phyloP scores from a whole-genome alignment of 1,140 invertebrate genomes.

The Neodiprion fabricii region DNA sequence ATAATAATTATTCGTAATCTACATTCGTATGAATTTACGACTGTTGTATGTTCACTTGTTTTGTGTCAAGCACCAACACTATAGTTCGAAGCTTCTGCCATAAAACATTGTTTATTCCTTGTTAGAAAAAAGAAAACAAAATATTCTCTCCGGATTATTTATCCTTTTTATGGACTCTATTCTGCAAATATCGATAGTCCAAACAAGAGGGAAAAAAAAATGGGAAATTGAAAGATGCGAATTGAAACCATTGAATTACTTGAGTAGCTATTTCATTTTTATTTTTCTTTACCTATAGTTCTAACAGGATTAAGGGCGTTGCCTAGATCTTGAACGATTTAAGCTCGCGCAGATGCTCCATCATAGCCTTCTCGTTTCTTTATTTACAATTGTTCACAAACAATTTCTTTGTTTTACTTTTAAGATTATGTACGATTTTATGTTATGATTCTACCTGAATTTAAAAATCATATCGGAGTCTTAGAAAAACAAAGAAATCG shows the following conservation, averaged over 20 bases:
- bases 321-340: too few relatives aligned
- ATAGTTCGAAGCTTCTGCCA: slow-evolving; percentile 42
- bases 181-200: neutral
- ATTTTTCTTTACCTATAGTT: neutral
- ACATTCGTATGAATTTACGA: slow-evolving; percentile 48
- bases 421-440: too few relatives aligned
- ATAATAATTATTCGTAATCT: slow-evolving; percentile 54
- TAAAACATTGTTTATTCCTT: neutral
- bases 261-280: neutral
- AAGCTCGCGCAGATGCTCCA: too few relatives aligned
- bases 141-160: neutral
- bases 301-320: neutral
- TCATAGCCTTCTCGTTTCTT: too few relatives aligned
- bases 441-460: too few relatives aligned
- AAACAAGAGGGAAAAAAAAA: neutral
- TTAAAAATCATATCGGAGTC: too few relatives aligned
- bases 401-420: too few relatives aligned
- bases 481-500: too few relatives aligned
- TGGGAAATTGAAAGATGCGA: neutral
- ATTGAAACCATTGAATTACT: neutral
- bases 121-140: slow-evolving; percentile 4
- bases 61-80: slow-evolving; percentile 55
- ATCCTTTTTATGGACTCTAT: too few relatives aligned
- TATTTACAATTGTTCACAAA: too few relatives aligned
- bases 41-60: slow-evolving; percentile 53